phyloP scores from a whole-genome alignment of 2,797 vertebrate genomes.

The Apogon hyalosoma region DNA sequence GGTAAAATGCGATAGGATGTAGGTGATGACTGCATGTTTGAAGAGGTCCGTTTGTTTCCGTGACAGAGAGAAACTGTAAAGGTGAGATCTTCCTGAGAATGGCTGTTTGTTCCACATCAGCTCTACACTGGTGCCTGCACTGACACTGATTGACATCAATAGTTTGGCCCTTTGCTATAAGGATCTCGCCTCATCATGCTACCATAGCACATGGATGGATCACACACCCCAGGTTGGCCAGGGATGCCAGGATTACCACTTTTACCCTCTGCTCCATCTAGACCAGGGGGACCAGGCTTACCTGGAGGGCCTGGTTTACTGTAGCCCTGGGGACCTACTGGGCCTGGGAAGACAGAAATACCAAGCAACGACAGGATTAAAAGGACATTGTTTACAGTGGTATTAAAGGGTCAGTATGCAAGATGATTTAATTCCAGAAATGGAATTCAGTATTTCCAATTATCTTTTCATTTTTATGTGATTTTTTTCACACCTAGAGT shows the following conservation, averaged over 20 bases:
- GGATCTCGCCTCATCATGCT: conserved; percentile 91
- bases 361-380: background rate
- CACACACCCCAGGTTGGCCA: conserved; percentile 92
- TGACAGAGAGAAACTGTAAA: conserved; percentile 79
- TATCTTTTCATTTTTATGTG: too few relatives aligned
- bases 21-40: conserved; percentile 49
- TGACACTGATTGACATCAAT: conserved; percentile 81
- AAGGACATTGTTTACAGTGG: background rate
- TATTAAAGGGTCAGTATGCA: background rate
- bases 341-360: conserved; percentile 83
- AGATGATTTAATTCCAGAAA: background rate
- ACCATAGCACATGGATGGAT: conserved; percentile 93
- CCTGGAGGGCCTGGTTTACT: conserved; percentile 90
- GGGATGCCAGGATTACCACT: conserved; percentile 88
- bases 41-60: conserved; percentile 88
- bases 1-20: conserved; percentile 40
- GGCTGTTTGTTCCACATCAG: conserved; percentile 74
- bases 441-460: too few relatives aligned
- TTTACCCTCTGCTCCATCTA: conserved; percentile 89
- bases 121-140: conserved; percentile 68
- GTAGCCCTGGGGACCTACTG: conserved; percentile 89
- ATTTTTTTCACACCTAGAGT: too few relatives aligned
- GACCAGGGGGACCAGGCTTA: conserved; percentile 88
- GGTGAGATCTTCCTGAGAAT: conserved; percentile 93
- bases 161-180: conserved; percentile 96